Conservation (phyloP, 2,797 vertebrate species). For the Siniperca obscura region DNA sequence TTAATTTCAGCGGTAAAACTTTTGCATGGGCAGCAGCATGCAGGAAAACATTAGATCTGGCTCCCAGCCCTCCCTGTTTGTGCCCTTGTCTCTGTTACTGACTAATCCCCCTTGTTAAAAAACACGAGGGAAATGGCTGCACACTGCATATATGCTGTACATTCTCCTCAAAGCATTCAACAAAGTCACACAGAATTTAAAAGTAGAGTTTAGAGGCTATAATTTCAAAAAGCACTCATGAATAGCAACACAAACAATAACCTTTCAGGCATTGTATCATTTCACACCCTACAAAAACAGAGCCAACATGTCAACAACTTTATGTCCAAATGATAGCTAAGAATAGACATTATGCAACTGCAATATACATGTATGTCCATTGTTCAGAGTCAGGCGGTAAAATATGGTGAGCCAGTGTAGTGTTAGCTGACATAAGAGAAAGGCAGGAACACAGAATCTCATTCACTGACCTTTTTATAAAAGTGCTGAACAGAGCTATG, state of each 20-base stretch:
- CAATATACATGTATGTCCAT: constrained; percentile 44
- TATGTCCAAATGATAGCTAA: constrained; percentile 16
- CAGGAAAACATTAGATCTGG: constrained; percentile 19
- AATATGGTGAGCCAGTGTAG: constrained; percentile 9
- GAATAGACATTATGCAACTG: constrained; percentile 29
- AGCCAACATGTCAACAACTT: constrained; percentile 18
- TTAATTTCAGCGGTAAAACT: neutral
- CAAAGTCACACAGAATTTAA: neutral
- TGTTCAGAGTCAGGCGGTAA: constrained; percentile 57
- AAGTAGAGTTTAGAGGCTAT: neutral
- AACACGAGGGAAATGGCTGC: constrained; percentile 27
- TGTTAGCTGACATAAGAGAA: constrained; percentile 35
- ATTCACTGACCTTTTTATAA: constrained; percentile 51
- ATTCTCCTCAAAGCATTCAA: constrained; percentile 1
- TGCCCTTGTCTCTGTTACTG: constrained; percentile 22
- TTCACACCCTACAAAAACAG: constrained; percentile 37
- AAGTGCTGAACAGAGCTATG: neutral
- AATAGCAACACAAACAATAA: constrained; percentile 35
- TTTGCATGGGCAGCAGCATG: constrained; percentile 1
- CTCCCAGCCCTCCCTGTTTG: constrained; percentile 13
- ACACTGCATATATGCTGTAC: constrained; percentile 3
- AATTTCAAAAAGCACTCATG: constrained; percentile 11
- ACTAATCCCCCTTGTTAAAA: constrained; percentile 39
- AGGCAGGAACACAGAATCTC: constrained; percentile 50
- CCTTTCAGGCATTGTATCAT: constrained; percentile 10